Evolutionary conservation across 2,797 vertebrate species (phyloP), one percentile per base, ranked within the genome.

Genomic region (Schizopygopsis malacanthus): DNA sequence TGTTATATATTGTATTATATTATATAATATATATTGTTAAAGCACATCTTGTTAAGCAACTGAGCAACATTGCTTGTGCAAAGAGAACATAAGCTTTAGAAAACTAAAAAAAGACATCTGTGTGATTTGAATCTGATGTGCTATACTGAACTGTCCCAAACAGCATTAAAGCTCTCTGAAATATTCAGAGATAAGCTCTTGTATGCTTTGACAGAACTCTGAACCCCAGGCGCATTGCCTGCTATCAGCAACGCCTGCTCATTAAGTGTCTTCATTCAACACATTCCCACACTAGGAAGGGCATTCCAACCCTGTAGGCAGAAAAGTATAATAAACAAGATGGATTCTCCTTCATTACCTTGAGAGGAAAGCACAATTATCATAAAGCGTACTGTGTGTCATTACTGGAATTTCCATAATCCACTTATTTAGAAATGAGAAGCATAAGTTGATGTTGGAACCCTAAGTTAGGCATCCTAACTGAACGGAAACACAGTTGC

Each of bases 211-310:
- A 9, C 63, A 78, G 73, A 59, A 22, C 16, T 69, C 63, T 59
- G 52, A 56, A 84, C 63, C 83, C 37, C 85, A 72, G 81, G 77
- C 59, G 8, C 75, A 70, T 76, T 73, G 71, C 77, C 86, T 79
- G 54, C 65, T 87, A 92, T 92, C 91, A 89, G 87, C 89, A 90
- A 88, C 75, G 81, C 87, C 76, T 61, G 91, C 89, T 92, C 90
- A 92, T 94, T 93, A 92, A 65, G 79, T 72, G 73, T 87, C 88
- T 90, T 90, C 88, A 83, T 90, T 90, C 86, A 85, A 89, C 87
- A 86, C 83, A 76, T 86, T 76, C 52, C 81, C 67, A 84, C 84
- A 82, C 88, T 90, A 92, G 91, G 91, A 91, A 86, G 76, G 89
- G 79, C 89, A 90, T 90, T 70, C 50, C 20, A 37, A 87, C 56